Conservation (phyloP, 53 echinoderm and acorn worm species). For the Luidia sarsii region DNA sequence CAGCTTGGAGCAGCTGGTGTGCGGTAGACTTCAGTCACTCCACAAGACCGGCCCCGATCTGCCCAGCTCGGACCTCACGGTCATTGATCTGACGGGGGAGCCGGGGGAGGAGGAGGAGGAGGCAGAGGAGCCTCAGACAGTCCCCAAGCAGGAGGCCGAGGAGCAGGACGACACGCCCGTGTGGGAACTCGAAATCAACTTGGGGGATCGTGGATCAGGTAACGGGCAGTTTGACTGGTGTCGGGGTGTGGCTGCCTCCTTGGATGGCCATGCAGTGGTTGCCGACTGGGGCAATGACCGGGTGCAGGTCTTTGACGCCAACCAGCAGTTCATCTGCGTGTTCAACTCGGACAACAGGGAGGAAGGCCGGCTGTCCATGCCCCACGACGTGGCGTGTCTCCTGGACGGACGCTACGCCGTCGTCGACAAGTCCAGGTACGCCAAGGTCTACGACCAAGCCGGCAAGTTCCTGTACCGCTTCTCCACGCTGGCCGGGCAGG, state of each 20-base stretch:
- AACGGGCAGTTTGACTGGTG: slow-evolving; percentile 93
- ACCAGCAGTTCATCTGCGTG: slow-evolving; percentile 64
- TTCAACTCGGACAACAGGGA: slow-evolving; percentile 69
- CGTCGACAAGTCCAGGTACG: slow-evolving; percentile 80
- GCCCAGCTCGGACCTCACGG: slow-evolving; percentile 58
- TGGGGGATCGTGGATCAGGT: slow-evolving; percentile 72
- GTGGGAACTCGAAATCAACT: slow-evolving; percentile 76
- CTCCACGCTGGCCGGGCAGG: slow-evolving; percentile 55
- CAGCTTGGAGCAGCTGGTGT: slow-evolving; percentile 55
- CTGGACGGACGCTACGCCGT: slow-evolving; percentile 81
- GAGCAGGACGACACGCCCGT: slow-evolving; percentile 26
- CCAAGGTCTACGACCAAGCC: slow-evolving; percentile 68
- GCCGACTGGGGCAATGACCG: slow-evolving; percentile 96
- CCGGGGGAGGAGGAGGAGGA: slow-evolving; percentile 56
- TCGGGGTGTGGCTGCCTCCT: slow-evolving; percentile 70
- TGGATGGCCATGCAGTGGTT: slow-evolving; percentile 78
- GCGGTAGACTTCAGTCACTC: slow-evolving; percentile 58
- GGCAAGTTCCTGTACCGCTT: slow-evolving; percentile 72
- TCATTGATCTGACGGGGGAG: slow-evolving; percentile 71
- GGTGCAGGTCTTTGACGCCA: slow-evolving; percentile 82
- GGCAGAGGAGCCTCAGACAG: slow-evolving; percentile 19
- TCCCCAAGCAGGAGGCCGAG: neutral
- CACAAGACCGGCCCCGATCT: slow-evolving; percentile 59
- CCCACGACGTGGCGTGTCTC: slow-evolving; percentile 86
- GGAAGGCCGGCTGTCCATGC: slow-evolving; percentile 81